phyloP scores from a whole-genome alignment of 2,888 invertebrate genomes.

The Maniola hyperantus region DNA sequence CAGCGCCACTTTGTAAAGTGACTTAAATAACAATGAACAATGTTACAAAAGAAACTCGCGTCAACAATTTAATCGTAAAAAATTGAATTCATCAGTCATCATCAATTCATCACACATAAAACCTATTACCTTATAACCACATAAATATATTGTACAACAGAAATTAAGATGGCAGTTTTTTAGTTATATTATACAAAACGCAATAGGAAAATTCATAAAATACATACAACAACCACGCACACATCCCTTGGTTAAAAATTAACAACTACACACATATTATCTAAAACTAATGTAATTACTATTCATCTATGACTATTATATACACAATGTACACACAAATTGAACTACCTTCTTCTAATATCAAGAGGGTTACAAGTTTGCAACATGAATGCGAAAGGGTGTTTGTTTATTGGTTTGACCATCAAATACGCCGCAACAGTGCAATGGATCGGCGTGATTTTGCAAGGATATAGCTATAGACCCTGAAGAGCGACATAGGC shows the following conservation, averaged over 20 bases:
- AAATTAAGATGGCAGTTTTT: slow-evolving; percentile 31
- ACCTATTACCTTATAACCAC: slow-evolving; percentile 3
- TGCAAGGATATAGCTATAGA: too few relatives aligned
- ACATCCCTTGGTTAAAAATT: slow-evolving; percentile 55
- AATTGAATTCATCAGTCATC: slow-evolving; percentile 5
- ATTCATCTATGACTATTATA: slow-evolving; percentile 70
- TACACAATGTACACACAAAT: slow-evolving; percentile 77
- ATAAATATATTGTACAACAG: slow-evolving; percentile 35
- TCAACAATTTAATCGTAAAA: slow-evolving; percentile 19
- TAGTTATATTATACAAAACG: slow-evolving; percentile 46
- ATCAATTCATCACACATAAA: slow-evolving; percentile 2
- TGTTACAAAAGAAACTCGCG: slow-evolving; percentile 14
- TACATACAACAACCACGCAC: slow-evolving; percentile 43
- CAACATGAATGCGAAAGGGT: slow-evolving; percentile 2
- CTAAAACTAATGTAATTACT: slow-evolving; percentile 55
- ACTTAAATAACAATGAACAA: neutral
- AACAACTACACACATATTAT: slow-evolving; percentile 63
- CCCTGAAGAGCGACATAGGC: too few relatives aligned
- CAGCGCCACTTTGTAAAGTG: neutral
- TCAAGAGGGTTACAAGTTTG: slow-evolving; percentile 34
- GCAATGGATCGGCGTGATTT: too few relatives aligned
- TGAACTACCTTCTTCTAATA: slow-evolving; percentile 49
- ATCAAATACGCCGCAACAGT: too few relatives aligned
- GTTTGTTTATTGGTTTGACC: too few relatives aligned
- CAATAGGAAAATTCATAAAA: slow-evolving; percentile 41